phyloP scores from a whole-genome alignment of 2,797 vertebrate genomes.

The Thaleichthys pacificus region DNA sequence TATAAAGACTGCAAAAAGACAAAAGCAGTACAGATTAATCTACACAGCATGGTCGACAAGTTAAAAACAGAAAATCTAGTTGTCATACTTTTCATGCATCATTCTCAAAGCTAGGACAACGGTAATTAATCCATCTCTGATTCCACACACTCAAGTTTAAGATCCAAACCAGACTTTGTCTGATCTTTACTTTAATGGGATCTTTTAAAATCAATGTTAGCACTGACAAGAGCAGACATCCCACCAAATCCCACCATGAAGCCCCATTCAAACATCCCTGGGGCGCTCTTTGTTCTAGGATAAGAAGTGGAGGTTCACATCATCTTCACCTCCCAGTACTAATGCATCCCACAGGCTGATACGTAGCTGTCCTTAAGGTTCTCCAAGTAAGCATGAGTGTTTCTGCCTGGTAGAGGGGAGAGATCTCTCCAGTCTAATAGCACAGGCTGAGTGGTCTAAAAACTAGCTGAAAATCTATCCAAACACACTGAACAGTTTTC shows the following conservation, averaged over 20 bases:
- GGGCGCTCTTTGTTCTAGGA: slow-evolving; percentile 70
- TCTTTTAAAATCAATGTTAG: slow-evolving; percentile 57
- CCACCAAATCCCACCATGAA: slow-evolving; percentile 57
- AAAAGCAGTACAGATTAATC: neutral
- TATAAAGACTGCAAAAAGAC: slow-evolving; percentile 2
- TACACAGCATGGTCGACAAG: neutral
- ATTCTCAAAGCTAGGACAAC: slow-evolving; percentile 13
- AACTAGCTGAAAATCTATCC: slow-evolving; percentile 51
- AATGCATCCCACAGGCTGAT: slow-evolving; percentile 55
- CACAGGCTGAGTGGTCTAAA: slow-evolving; percentile 42
- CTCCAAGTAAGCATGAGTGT: slow-evolving; percentile 34
- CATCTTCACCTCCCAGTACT: slow-evolving; percentile 60
- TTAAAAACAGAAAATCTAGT: too few relatives aligned
- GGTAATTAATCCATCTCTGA: slow-evolving; percentile 42
- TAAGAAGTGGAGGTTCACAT: slow-evolving; percentile 59
- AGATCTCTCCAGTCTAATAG: slow-evolving; percentile 28
- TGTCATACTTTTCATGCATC: slow-evolving; percentile 1
- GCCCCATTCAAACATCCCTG: slow-evolving; percentile 59
- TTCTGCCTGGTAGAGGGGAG: neutral
- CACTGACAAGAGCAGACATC: slow-evolving; percentile 56
- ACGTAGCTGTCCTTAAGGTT: slow-evolving; percentile 37
- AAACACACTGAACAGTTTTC: slow-evolving; percentile 46
- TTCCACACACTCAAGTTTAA: slow-evolving; percentile 27
- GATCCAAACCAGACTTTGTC: slow-evolving; percentile 23
- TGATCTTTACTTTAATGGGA: slow-evolving; percentile 31